Evolutionary conservation across 92 coral and sea anemone species (phyloP), one percentile per base, ranked within the genome.

Genomic region (Paramuricea clavata): DNA sequence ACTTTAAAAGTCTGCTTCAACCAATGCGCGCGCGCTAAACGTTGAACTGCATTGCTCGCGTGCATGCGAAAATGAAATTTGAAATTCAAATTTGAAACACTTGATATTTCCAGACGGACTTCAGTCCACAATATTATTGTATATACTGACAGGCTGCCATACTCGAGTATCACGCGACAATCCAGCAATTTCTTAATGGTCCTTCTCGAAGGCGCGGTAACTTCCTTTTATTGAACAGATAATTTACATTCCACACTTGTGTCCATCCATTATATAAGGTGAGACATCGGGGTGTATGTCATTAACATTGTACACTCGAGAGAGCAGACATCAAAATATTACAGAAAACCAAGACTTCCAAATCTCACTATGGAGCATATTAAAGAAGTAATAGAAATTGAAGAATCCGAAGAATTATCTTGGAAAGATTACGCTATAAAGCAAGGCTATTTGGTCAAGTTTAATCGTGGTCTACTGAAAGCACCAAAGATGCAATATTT

Each of bases 401-500:
- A 9, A 6, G 73, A 33, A 36, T 6, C 3, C 21, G 41, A 72
- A 6, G 31, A 72, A 72, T 12, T 19, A 36, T 60, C 71, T 5
- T 32, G 73, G 30, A 59, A 59, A 47, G 6, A 43, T 41, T 56
- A 28, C 28, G 84, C 56, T 36, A 39, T 79, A 27, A 79, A 60
- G 27, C 84, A 79, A 79, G 73, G 73, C 31, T 79, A 79, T 67
- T 23, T 79, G 32, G 59, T 79, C 52, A 79, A 79, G 30, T 59
- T 59, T 61, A 73, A 79, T 23, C 72, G 84, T 17, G 57, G 84
- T 34, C 35, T 79, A 8, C 6, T 79, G 5, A 79, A 79, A 23
- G 57, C 17, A 12, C 84, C 84, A 35, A 61, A 79, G 56, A 79
- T 79, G 84, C 74, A 35, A 41, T 79, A 79, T 35, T 79, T 79